These are phyloP conservation scores for Pedetes capensis DNA, from an alignment of 2,113 vertebrate species.

Conservation along the genomic window DNA sequence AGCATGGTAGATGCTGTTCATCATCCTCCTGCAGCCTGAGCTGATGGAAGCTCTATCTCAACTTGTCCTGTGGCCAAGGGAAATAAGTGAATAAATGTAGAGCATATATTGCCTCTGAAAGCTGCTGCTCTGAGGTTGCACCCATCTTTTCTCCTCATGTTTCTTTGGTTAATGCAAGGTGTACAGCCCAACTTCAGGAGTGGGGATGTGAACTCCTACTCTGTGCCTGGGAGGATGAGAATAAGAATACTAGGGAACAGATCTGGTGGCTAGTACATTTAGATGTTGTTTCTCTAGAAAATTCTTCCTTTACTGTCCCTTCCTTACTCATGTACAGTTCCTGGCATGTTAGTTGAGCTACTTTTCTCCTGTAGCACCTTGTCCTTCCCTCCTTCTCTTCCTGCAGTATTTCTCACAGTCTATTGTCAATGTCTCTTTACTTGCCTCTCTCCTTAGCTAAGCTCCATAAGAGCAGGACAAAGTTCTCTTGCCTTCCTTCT, in stretches of 20 bases:
- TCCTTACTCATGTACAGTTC: neutral
- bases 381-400: neutral
- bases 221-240: neutral
- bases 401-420: neutral
- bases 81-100: neutral
- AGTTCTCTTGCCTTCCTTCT: neutral
- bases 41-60: neutral
- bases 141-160: neutral
- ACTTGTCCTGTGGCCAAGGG: neutral
- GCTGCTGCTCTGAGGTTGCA: neutral
- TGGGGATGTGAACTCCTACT: neutral
- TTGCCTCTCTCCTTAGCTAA: neutral
- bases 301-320: neutral
- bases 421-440: neutral
- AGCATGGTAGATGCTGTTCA: neutral
- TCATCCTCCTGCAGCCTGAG: neutral
- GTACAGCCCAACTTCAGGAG: neutral
- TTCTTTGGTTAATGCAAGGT: neutral
- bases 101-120: neutral
- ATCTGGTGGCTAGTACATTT: neutral
- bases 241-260: neutral
- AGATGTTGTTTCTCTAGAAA: neutral
- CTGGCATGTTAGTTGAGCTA: neutral
- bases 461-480: neutral
- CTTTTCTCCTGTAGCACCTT: neutral